Evolutionary conservation across 2,113 vertebrate species (phyloP).

Genomic region (Rhagologus leucostigma): DNA sequence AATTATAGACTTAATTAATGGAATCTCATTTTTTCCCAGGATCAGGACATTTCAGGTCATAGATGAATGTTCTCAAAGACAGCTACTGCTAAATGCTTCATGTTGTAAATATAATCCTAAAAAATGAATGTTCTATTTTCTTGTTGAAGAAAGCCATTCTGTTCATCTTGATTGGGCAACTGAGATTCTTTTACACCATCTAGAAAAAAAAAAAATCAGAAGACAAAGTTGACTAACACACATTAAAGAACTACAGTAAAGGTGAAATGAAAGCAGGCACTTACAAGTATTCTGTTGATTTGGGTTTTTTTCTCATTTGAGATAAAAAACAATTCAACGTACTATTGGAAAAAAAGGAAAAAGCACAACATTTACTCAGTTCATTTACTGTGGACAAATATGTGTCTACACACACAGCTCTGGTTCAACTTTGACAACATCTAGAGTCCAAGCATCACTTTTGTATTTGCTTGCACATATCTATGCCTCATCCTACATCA

Average conservation of each 20-base stretch:
- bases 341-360: not conserved
- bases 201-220: constrained; percentile 16
- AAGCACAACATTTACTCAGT: not conserved
- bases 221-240: not conserved
- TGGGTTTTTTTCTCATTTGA: not conserved
- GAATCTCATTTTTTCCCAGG: not conserved
- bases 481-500: not conserved
- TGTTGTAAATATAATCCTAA: not conserved
- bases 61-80: not conserved
- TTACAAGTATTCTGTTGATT: not conserved
- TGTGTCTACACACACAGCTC: not conserved
- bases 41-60: not conserved
- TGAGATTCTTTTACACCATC: not conserved
- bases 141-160: not conserved
- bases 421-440: not conserved
- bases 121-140: not conserved
- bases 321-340: not conserved
- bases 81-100: not conserved
- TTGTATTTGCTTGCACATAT: not conserved
- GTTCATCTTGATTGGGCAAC: not conserved
- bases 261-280: not conserved
- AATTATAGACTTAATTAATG: not conserved
- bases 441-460: not conserved
- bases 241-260: not conserved
- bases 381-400: not conserved